Evolutionary conservation across 2,113 vertebrate species (phyloP), one percentile per base, ranked within the genome.

Genomic region (Tychaedon coryphoeus): DNA sequence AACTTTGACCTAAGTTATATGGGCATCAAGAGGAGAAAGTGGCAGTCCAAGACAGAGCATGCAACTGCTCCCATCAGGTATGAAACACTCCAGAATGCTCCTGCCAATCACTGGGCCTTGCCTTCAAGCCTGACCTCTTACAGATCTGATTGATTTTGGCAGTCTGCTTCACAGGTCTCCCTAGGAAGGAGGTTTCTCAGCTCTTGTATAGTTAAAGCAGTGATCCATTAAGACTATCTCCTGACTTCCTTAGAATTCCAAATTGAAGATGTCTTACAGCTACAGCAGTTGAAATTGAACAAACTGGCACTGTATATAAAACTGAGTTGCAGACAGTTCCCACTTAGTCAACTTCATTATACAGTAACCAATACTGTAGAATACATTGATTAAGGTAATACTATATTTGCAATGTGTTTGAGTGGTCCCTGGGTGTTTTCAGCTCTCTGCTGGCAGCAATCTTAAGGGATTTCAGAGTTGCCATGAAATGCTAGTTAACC

Each of bases 31-130:
- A 70, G 12, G 9, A 61, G 40, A n/a, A 54, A 56, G 33, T 3
- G 31, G 19, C 23, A 53, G 12, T 19, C 19, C 3, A 6, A 78
- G 42, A 16, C 15, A 51, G 18, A 71, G 6, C 15, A 14, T 42
- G 8, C 19, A 60, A 5, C 14, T 53, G 53, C 47, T 69, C 20
- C 29, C 31, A 34, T 71, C 26, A 42, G 47, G 29, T 31, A 33
- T 31, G 29, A 58, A 77, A 54, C 11, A 48, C 7, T 8, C 7
- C 18, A 58, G 40, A 58, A 36, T 16, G 4, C 45, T 11, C 16
- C 40, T 70, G 45, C 6, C 5, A 6, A 14, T 47, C 34, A 6
- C 23, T 43, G 15, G 4, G 22, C 6, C 19, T 66, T 2, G 0
- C 10, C 57, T 47, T 71, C 36, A 57, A 57, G 33, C 14, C 17